A percentile compares a stretch with the other conserved stretches of the same genome.
Evolutionary conservation across 2,113 vertebrate species (phyloP).

Genomic region (Anthoscopus minutus): DNA sequence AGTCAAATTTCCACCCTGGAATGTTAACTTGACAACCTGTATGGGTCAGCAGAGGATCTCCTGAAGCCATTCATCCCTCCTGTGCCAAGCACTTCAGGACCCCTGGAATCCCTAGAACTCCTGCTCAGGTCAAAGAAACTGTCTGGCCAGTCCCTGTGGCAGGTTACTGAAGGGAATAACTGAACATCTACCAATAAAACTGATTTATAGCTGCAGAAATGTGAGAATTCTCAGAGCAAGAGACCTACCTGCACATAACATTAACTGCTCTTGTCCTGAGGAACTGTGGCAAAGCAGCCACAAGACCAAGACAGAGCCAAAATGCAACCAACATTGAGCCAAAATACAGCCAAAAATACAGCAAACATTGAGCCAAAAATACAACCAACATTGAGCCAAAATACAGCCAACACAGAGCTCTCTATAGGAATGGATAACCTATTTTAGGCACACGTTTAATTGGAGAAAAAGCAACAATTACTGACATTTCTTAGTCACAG

Average conservation of each 20-base stretch:
- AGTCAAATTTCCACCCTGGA: not conserved
- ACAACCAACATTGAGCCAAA: not conserved
- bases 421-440: not conserved
- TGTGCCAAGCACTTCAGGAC: not conserved
- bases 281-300: not conserved
- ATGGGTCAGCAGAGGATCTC: not conserved
- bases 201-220: not conserved
- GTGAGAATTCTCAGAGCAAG: not conserved
- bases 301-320: not conserved
- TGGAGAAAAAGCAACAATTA: not conserved
- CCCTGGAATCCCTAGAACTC: not conserved
- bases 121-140: not conserved
- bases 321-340: not conserved
- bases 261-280: not conserved
- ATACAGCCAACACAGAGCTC: not conserved
- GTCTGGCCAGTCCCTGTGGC: not conserved
- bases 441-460: accelerated
- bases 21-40: not conserved
- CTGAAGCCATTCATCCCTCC: not conserved
- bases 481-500: not conserved
- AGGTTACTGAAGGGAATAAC: not conserved
- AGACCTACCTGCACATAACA: not conserved
- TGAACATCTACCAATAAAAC: not conserved
- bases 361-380: not conserved
- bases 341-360: not conserved